Evolutionary conservation across 2,888 invertebrate species (phyloP).

Genomic region (Aporophyla nigra): DNA sequence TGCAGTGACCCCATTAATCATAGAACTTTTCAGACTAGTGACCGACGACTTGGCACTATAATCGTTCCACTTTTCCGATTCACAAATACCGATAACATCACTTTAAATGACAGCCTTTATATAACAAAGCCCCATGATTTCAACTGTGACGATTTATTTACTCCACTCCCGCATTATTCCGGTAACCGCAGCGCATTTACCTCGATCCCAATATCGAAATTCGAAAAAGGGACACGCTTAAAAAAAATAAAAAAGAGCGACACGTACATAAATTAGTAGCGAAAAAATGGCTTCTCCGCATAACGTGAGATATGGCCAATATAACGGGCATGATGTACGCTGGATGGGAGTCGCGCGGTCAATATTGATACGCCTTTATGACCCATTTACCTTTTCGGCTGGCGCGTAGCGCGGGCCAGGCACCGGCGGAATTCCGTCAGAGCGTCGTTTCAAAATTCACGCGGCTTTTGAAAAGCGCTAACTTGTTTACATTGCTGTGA

Average conservation of each 20-base stretch:
- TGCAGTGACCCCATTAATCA: slow-evolving; percentile 14
- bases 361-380: slow-evolving; percentile 90
- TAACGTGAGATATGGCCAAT: slow-evolving; percentile 84
- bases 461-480: slow-evolving; percentile 75
- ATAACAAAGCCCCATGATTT: slow-evolving; percentile 47
- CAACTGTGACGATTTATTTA: slow-evolving; percentile 50
- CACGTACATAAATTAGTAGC: slow-evolving; percentile 80
- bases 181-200: slow-evolving; percentile 58
- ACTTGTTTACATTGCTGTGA: slow-evolving; percentile 74
- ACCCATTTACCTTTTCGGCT: slow-evolving; percentile 88
- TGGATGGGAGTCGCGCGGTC: slow-evolving; percentile 83
- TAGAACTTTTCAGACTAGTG: slow-evolving; percentile 13
- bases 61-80: slow-evolving; percentile 28
- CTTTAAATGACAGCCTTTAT: slow-evolving; percentile 53
- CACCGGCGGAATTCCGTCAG: slow-evolving; percentile 81
- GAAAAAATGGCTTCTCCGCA: slow-evolving; percentile 79
- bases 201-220: slow-evolving; percentile 63
- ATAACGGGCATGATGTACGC: slow-evolving; percentile 83
- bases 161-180: slow-evolving; percentile 51
- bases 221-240: slow-evolving; percentile 70
- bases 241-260: slow-evolving; percentile 74
- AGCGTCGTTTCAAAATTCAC: slow-evolving; percentile 82
- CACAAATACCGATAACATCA: slow-evolving; percentile 47
- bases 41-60: slow-evolving; percentile 33
- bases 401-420: slow-evolving; percentile 72